These are phyloP conservation scores for Diloba caeruleocephala DNA, from an alignment of 2,888 invertebrate species.

Conservation along the genomic window DNA sequence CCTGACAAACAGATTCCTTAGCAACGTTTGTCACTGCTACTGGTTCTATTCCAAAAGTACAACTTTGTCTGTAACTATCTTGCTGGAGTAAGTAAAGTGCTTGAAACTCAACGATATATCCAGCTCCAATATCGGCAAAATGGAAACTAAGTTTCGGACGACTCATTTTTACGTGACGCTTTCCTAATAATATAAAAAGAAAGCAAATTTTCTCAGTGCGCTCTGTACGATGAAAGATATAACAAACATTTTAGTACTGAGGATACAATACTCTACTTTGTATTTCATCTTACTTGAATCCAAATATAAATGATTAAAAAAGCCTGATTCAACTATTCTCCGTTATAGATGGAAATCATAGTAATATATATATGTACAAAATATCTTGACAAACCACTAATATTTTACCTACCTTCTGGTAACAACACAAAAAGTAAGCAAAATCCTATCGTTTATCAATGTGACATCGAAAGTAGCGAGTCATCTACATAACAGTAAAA, in stretches of 20 bases:
- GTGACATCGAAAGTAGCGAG: slow-evolving; percentile 69
- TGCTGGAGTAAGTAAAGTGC: slow-evolving; percentile 69
- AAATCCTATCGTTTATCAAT: slow-evolving; percentile 56
- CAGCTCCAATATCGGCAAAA: slow-evolving; percentile 74
- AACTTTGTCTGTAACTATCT: slow-evolving; percentile 79
- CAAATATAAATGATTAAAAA: slow-evolving; percentile 24
- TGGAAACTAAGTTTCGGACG: slow-evolving; percentile 66
- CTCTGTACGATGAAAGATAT: slow-evolving; percentile 31
- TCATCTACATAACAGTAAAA: slow-evolving; percentile 71
- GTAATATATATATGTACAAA: too few species aligned
- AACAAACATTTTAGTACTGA: slow-evolving; percentile 24
- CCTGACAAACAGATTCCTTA: slow-evolving; percentile 67
- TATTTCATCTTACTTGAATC: neutral
- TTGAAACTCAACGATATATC: slow-evolving; percentile 75
- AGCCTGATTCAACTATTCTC: neutral
- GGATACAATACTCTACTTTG: neutral
- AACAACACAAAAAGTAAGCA: slow-evolving; percentile 18
- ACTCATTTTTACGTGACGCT: slow-evolving; percentile 72
- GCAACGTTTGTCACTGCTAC: slow-evolving; percentile 75
- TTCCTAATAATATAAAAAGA: slow-evolving; percentile 68
- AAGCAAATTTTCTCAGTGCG: slow-evolving; percentile 52
- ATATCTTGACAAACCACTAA: slow-evolving; percentile 17
- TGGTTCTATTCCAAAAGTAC: slow-evolving; percentile 67
- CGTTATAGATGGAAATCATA: neutral
- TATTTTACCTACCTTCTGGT: slow-evolving; percentile 38